Evolutionary conservation across 30 jellyfish, hydroid and myxozoan genomes (phyloP).

Genomic region (Cassiopea xamachana): DNA sequence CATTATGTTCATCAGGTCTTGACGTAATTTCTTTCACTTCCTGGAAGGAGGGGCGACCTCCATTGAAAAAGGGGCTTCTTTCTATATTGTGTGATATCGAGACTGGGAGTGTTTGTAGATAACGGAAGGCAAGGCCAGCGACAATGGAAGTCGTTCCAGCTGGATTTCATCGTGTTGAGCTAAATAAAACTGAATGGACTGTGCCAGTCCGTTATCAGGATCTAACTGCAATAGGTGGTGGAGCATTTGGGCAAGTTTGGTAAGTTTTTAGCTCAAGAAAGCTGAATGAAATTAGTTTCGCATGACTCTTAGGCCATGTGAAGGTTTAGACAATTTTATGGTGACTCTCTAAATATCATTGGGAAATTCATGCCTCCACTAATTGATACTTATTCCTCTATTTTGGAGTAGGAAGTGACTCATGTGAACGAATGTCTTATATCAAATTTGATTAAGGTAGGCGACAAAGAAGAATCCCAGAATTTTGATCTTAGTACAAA

Average conservation of each 20-base stretch:
- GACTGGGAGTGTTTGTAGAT: background rate
- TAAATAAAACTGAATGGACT: constrained; percentile 84
- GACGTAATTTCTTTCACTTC: no score
- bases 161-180: constrained; percentile 88
- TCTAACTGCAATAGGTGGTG: constrained; percentile 88
- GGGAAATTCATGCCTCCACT: no score
- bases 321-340: background rate
- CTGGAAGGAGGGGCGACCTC: no score
- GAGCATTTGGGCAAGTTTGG: constrained; percentile 99
- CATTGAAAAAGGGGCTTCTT: no score
- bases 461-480: no score
- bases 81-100: background rate
- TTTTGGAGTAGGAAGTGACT: no score
- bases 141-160: constrained; percentile 69
- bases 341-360: no score
- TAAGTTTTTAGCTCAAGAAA: constrained; percentile 10
- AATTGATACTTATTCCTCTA: no score
- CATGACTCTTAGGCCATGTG: background rate
- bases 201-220: constrained; percentile 87
- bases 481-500: no score
- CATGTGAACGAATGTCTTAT: no score
- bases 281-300: background rate
- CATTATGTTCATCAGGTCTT: no score
- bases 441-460: no score
- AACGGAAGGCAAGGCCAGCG: background rate